Evolutionary conservation across 2,797 vertebrate genomes (phyloP).

Genomic region (Phrynocephalus vlangalii): DNA sequence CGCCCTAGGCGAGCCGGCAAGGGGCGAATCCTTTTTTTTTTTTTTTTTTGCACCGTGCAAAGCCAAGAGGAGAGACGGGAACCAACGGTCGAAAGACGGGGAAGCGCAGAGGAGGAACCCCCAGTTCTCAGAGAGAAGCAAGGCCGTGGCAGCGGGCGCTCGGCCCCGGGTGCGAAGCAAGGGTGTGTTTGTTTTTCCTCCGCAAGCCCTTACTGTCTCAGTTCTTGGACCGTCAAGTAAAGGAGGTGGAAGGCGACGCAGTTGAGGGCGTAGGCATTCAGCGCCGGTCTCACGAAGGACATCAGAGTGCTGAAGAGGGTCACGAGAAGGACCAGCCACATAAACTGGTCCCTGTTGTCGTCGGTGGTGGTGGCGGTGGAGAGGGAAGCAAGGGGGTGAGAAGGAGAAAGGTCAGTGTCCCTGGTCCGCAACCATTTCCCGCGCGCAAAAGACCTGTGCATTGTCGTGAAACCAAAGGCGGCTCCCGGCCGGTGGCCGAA

Average conservation of each 20-base stretch:
- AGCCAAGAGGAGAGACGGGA: too few species aligned
- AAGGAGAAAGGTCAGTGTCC: too few species aligned
- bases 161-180: background rate
- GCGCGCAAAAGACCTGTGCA: too few species aligned
- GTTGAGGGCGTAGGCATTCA: constrained; percentile 92
- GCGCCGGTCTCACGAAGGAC: constrained; percentile 87
- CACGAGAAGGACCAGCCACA: constrained; percentile 72
- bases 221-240: constrained; percentile 80
- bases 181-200: too few species aligned
- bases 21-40: background rate
- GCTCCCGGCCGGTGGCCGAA: background rate
- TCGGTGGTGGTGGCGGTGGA: background rate
- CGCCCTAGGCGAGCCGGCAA: too few species aligned
- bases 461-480: too few species aligned
- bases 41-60: too few species aligned
- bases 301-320: constrained; percentile 81
- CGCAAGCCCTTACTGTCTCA: constrained; percentile 82
- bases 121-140: background rate
- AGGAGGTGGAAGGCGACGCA: constrained; percentile 87
- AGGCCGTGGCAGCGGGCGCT: background rate
- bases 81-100: too few species aligned
- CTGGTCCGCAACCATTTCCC: too few species aligned
- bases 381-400: too few species aligned
- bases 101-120: too few species aligned
- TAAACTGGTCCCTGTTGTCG: constrained; percentile 82